A percentile compares a stretch with the other conserved stretches of the same genome.
Conservation (phyloP, 2,113 vertebrate genomes). For the Perognathus longimembris region DNA sequence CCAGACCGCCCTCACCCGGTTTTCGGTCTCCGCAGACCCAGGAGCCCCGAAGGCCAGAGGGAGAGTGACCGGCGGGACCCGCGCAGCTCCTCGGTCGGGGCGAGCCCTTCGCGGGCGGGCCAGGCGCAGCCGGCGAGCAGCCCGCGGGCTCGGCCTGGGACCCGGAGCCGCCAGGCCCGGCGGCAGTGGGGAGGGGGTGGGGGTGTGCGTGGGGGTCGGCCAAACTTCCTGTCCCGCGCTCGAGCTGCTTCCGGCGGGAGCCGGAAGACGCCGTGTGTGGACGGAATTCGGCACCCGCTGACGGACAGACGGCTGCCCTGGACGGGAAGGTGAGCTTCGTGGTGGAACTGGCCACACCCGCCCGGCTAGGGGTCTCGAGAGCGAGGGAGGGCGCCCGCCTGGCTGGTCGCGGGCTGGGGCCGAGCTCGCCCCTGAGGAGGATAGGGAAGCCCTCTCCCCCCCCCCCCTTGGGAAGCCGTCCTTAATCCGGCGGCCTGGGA, state of each 20-base stretch:
- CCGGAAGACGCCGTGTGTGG: constrained; percentile 79
- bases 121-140: rapidly evolving
- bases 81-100: rapidly evolving
- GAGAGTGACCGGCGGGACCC: background rate
- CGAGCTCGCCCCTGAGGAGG: background rate
- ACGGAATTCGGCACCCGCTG: constrained; percentile 64
- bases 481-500: constrained; percentile 4
- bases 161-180: rapidly evolving
- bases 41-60: background rate
- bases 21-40: background rate
- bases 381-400: rapidly evolving
- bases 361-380: background rate
- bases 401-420: background rate
- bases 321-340: constrained; percentile 60
- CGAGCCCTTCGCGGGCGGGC: rapidly evolving
- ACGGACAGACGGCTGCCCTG: constrained; percentile 19
- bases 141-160: rapidly evolving
- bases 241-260: constrained; percentile 77
- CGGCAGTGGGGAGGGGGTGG: background rate
- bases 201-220: constrained; percentile 51
- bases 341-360: background rate
- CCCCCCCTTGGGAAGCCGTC: background rate
- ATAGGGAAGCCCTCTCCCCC: constrained; percentile 28
- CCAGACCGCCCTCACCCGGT: background rate
- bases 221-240: constrained; percentile 82